Base-by-base conservation (phyloP, 2,797 vertebrate species). In the Austrolebias charrua region DNA sequence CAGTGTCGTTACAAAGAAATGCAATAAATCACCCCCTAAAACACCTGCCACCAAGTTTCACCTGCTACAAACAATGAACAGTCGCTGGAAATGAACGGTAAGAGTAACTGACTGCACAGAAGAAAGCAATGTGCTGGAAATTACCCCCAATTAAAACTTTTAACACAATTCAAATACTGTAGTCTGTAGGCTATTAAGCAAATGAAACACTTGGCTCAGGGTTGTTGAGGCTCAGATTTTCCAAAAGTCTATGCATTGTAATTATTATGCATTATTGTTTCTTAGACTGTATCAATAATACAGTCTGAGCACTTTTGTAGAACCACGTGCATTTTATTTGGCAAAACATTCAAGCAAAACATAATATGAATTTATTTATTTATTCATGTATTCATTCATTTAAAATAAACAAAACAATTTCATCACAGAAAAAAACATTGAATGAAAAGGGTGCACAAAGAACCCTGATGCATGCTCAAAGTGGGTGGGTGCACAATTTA, bases 31-130 rank as follows among this genome's bases (percentile, higher is more conserved):
- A 28, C 5, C 42, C 16, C 46, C 18, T 12, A 9, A 35, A 66
- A 60, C 77, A 71, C 66, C 68, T 75, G 76, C 55, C 31, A 45
- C 4, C 11, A 24, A 44, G 29, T 19, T 35, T 47, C 64, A 38
- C 24, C 35, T n/a, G 49, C 20, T 60, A 28, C 46, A 20, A 19
- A 20, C 11, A 11, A 47, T 19, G 8, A 35, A 35, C 33, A 35
- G 33, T 19, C n/a, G 12, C 19, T 20, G 4, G 10, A 48, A 19
- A 18, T 49, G 11, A 48, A 48, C 29, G 6, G 15, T 55, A 33
- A 15, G 28, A 28, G 33, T 24, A 56, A 15, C 24, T 15, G 29
- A 49, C 19, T 29, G 15, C 29, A 1, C 5, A 28, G 20, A 50
- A 7, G 6, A 28, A 50, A 29, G 6, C 13, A 50, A 48, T 20